These are phyloP conservation scores for Dicyrtoma fusca DNA, from an alignment of 2,888 invertebrate species.

Conservation along the genomic window DNA sequence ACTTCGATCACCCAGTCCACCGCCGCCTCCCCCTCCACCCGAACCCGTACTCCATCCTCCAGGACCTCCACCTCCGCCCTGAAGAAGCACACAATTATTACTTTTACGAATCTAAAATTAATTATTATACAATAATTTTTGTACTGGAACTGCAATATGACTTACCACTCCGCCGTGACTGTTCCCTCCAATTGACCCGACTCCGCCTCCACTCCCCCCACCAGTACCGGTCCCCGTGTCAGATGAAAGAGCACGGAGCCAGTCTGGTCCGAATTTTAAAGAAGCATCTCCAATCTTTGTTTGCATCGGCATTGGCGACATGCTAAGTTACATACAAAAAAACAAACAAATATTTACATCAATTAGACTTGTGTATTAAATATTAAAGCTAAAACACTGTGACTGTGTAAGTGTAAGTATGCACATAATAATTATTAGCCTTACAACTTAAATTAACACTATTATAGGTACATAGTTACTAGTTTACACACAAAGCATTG, in stretches of 20 bases:
- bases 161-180: no score
- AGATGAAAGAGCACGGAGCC: constrained; percentile 56
- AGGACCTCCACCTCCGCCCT: constrained; percentile 26
- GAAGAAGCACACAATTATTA: no score
- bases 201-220: constrained; percentile 43
- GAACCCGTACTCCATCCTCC: constrained; percentile 1
- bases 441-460: no score
- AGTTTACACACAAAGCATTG: no score
- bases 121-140: no score
- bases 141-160: no score
- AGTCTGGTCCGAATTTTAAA: constrained; percentile 56
- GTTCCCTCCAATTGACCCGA: neutral
- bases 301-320: constrained; percentile 57
- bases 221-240: constrained; percentile 43
- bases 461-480: no score
- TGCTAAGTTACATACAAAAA: constrained; percentile 30
- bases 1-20: constrained; percentile 10
- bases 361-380: no score
- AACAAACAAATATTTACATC: neutral
- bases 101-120: no score
- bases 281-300: constrained; percentile 56
- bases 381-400: no score
- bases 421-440: no score
- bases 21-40: constrained; percentile 18
- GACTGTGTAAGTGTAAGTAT: no score